Conservation (phyloP, 2,888 invertebrate genomes). For the Dolomedes plantarius region DNA sequence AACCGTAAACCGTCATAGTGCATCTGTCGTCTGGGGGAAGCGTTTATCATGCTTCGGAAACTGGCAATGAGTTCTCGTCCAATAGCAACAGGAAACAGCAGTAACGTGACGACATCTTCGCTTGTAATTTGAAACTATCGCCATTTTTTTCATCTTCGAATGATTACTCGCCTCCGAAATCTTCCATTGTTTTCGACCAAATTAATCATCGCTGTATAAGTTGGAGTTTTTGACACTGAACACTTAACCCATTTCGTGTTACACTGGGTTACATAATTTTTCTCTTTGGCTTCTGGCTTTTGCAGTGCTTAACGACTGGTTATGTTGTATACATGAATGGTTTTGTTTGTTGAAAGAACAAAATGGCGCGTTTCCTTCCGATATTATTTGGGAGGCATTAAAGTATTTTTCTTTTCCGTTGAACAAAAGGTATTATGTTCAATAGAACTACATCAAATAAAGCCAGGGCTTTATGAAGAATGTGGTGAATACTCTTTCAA, state of each 20-base stretch:
- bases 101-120: constrained; percentile 67
- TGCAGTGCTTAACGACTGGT: constrained; percentile 18
- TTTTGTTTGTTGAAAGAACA: constrained; percentile 25
- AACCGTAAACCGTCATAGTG: constrained; percentile 32
- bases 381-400: constrained; percentile 1
- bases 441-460: background rate
- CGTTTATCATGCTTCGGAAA: constrained; percentile 52
- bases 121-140: constrained; percentile 60
- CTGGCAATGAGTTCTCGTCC: constrained; percentile 50
- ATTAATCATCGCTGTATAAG: constrained; percentile 65
- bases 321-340: constrained; percentile 18
- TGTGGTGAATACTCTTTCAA: background rate
- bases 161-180: constrained; percentile 47
- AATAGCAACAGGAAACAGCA: constrained; percentile 65
- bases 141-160: constrained; percentile 40
- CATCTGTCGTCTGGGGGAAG: constrained; percentile 63
- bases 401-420: background rate
- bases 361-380: constrained; percentile 2
- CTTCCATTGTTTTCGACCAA: constrained; percentile 60
- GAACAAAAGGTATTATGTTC: background rate
- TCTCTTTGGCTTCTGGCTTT: constrained; percentile 24
- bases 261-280: constrained; percentile 52
- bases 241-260: constrained; percentile 71
- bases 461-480: background rate
- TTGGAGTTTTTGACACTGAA: constrained; percentile 56